These are phyloP conservation scores for Microcaecilia unicolor DNA, from an alignment of 2,797 vertebrate species.

Conservation along the genomic window DNA sequence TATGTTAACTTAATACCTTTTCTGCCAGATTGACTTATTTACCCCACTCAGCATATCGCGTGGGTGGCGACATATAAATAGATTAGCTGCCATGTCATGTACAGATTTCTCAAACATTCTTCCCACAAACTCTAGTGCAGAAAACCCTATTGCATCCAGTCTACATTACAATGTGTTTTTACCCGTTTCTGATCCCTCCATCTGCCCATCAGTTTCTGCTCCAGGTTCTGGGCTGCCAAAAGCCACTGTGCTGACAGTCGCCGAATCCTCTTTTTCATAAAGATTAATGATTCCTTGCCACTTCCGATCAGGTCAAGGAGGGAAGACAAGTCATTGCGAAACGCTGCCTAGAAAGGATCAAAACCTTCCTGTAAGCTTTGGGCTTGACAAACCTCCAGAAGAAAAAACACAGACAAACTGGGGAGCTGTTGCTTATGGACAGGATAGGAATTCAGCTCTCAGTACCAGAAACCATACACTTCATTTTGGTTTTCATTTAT, in stretches of 20 bases:
- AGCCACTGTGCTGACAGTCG: conserved; percentile 76
- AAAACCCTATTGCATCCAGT: no score
- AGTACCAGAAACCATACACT: no score
- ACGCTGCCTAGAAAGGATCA: conserved; percentile 59
- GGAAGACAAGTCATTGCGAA: conserved; percentile 72
- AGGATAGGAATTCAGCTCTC: neutral
- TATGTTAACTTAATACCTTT: no score
- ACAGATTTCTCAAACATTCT: no score
- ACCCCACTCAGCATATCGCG: no score
- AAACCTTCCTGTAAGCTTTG: neutral
- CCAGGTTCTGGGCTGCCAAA: conserved; percentile 62
- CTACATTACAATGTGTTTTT: no score
- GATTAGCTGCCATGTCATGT: no score
- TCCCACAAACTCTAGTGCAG: no score
- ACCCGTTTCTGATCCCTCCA: conserved; percentile 81
- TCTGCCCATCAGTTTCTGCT: conserved; percentile 55
- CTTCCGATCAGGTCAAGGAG: conserved; percentile 83
- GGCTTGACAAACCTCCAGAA: neutral
- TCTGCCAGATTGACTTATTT: no score
- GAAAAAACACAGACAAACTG: neutral
- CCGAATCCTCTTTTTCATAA: conserved; percentile 85
- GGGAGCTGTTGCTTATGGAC: fast-evolving
- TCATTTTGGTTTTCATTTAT: no score
- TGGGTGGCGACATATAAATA: no score
- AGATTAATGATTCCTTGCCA: conserved; percentile 87